Evolutionary conservation across 2,888 invertebrate genomes (phyloP).

Genomic region (Slavum lentiscoides): DNA sequence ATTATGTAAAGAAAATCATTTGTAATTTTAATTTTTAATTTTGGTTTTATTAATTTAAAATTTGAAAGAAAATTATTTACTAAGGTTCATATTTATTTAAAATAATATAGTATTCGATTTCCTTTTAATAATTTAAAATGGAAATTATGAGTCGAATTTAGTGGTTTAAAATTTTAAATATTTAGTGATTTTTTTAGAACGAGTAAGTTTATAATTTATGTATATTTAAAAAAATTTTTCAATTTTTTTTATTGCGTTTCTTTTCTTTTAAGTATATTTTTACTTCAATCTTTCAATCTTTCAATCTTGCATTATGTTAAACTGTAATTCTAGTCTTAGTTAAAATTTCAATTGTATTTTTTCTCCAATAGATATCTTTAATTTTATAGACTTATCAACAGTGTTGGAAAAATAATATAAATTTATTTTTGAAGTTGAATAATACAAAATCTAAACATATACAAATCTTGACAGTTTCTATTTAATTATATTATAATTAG

Average conservation of each 20-base stretch:
- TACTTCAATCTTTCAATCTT: neutral
- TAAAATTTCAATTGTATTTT: constrained; percentile 26
- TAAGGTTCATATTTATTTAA: neutral
- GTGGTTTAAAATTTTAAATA: constrained; percentile 24
- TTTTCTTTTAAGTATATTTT: constrained; percentile 34
- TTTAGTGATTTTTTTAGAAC: neutral
- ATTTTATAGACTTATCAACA: neutral
- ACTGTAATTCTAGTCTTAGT: constrained; percentile 51
- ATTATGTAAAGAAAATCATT: too few species aligned
- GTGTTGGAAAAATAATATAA: neutral
- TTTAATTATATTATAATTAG: too few species aligned
- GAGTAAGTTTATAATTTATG: neutral
- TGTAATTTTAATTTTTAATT: neutral
- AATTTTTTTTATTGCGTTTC: neutral
- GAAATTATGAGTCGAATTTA: constrained; percentile 16
- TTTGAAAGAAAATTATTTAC: neutral
- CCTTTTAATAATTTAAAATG: neutral
- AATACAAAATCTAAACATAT: neutral
- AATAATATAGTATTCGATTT: constrained; percentile 1
- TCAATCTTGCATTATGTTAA: constrained; percentile 4
- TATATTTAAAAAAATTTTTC: constrained; percentile 3
- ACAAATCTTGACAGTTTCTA: constrained; percentile 13
- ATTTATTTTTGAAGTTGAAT: constrained; percentile 10
- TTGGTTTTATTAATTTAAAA: neutral
- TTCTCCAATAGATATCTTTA: constrained; percentile 16